Percentiles rank a stretch among this genome's conserved stretches.
Evolutionary conservation across 2,797 vertebrate species (phyloP).

Genomic region (Merluccius polli): DNA sequence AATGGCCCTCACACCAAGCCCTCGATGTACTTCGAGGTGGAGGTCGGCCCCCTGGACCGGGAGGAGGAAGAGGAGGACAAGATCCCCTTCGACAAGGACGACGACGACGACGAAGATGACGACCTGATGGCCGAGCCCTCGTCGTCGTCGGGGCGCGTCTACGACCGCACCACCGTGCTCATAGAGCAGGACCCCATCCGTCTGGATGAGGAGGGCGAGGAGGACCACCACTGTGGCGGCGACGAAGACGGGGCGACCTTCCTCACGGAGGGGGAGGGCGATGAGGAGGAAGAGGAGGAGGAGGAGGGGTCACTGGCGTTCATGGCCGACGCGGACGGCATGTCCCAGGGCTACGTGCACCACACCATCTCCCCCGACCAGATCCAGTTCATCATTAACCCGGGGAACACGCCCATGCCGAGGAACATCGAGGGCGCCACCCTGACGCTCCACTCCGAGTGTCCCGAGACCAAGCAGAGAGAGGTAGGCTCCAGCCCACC

Average conservation of each 20-base stretch:
- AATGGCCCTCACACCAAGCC: conserved; percentile 84
- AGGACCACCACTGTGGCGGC: conserved; percentile 63
- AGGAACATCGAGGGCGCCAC: conserved; percentile 98
- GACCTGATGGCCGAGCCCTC: conserved; percentile 80
- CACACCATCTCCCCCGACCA: conserved; percentile 98
- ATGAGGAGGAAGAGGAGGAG: conserved; percentile 81
- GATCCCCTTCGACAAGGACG: conserved; percentile 79
- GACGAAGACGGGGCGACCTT: conserved; percentile 85
- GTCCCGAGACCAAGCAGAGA: conserved; percentile 94
- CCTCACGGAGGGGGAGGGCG: conserved; percentile 84
- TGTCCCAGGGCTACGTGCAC: conserved; percentile 97
- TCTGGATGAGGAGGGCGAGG: conserved; percentile 88
- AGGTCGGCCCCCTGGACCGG: conserved; percentile 69
- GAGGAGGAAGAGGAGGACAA: conserved; percentile 82
- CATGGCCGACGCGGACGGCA: conserved; percentile 88
- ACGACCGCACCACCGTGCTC: conserved; percentile 95
- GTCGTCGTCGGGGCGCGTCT: conserved; percentile 83
- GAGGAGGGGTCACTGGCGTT: conserved; percentile 86
- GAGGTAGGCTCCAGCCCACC: conserved; percentile 75
- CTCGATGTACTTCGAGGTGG: conserved; percentile 82
- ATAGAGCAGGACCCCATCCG: conserved; percentile 94
- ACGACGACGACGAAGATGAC: conserved; percentile 71
- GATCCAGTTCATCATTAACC: conserved; percentile 97
- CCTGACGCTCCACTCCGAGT: conserved; percentile 94
- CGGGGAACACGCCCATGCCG: conserved; percentile 97